These are phyloP conservation scores for Ataeniobius toweri DNA, from an alignment of 2,797 vertebrate species.

Conservation along the genomic window DNA sequence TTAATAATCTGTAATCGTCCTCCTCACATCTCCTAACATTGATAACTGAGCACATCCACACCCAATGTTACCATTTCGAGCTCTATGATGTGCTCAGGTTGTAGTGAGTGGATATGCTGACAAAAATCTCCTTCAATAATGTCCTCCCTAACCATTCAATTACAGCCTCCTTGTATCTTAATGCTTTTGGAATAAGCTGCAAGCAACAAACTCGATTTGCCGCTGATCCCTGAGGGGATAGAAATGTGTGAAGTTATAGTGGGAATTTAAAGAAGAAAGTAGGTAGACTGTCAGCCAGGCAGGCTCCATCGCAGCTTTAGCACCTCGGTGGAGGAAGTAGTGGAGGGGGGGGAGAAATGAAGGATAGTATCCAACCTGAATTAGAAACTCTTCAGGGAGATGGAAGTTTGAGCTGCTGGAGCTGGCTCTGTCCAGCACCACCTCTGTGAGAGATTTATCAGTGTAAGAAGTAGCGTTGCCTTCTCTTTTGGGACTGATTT, in stretches of 20 bases:
- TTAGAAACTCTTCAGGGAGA: slow-evolving; percentile 61
- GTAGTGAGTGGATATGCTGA: slow-evolving; percentile 56
- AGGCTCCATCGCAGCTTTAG: slow-evolving; percentile 51
- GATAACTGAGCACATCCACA: slow-evolving; percentile 44
- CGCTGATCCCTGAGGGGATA: slow-evolving; percentile 55
- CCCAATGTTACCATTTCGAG: slow-evolving; percentile 37
- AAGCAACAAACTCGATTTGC: slow-evolving; percentile 68
- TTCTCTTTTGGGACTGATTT: slow-evolving; percentile 63
- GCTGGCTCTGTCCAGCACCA: slow-evolving; percentile 48
- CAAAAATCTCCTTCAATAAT: slow-evolving; percentile 73
- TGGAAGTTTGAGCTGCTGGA: slow-evolving; percentile 47
- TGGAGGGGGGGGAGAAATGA: slow-evolving; percentile 3
- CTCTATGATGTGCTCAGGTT: slow-evolving; percentile 32
- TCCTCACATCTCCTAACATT: slow-evolving; percentile 29
- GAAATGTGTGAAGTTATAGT: slow-evolving; percentile 57
- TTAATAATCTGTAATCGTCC: slow-evolving; percentile 33
- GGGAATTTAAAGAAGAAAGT: slow-evolving; percentile 59
- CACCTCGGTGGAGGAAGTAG: slow-evolving; percentile 26
- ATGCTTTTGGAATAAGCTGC: slow-evolving; percentile 64
- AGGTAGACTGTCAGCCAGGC: slow-evolving; percentile 23
- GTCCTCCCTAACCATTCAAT: slow-evolving; percentile 78
- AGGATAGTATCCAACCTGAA: slow-evolving; percentile 47
- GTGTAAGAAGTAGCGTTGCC: slow-evolving; percentile 59
- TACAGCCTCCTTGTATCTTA: slow-evolving; percentile 72
- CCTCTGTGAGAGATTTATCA: slow-evolving; percentile 68